These are phyloP conservation scores for Oryzias melastigma DNA, from an alignment of 2,113 vertebrate genomes.

Conservation along the genomic window DNA sequence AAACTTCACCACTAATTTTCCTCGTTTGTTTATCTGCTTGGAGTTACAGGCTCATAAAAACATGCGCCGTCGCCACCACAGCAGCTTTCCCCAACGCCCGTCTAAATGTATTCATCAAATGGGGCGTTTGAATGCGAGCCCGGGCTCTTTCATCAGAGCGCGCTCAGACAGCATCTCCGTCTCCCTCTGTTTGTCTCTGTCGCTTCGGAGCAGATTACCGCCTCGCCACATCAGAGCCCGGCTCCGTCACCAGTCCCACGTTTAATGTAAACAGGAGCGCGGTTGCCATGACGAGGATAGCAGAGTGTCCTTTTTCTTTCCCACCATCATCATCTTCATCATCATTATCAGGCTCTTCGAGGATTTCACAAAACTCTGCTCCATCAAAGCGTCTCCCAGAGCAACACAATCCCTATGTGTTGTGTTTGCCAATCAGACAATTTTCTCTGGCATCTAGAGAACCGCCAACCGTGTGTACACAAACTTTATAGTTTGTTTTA, in stretches of 20 bases:
- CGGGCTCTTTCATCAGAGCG: conserved; percentile 40
- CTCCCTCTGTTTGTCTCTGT: conserved; percentile 19
- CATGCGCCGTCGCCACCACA: conserved; percentile 50
- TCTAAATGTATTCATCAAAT: conserved; percentile 33
- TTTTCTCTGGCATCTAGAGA: no score
- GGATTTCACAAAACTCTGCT: background rate
- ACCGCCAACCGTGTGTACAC: no score
- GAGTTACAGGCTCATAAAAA: conserved; percentile 46
- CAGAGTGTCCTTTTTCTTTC: conserved; percentile 11
- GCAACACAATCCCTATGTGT: background rate
- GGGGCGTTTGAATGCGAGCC: conserved; percentile 32
- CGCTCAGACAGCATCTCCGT: conserved; percentile 29
- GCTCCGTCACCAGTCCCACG: background rate
- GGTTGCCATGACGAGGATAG: conserved; percentile 27
- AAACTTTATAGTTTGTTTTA: no score
- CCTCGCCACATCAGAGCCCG: conserved; percentile 45
- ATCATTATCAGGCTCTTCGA: conserved; percentile 22
- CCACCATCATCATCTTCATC: conserved; percentile 15
- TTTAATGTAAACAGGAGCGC: conserved; percentile 30
- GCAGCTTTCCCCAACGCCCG: conserved; percentile 34
- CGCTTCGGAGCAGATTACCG: conserved; percentile 23
- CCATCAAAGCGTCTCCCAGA: background rate
- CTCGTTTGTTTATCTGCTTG: conserved; percentile 46
- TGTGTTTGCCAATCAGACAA: no score
- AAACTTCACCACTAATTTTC: no score